These are phyloP conservation scores for Sesia apiformis DNA, from an alignment of 2,888 invertebrate genomes.

Conservation along the genomic window DNA sequence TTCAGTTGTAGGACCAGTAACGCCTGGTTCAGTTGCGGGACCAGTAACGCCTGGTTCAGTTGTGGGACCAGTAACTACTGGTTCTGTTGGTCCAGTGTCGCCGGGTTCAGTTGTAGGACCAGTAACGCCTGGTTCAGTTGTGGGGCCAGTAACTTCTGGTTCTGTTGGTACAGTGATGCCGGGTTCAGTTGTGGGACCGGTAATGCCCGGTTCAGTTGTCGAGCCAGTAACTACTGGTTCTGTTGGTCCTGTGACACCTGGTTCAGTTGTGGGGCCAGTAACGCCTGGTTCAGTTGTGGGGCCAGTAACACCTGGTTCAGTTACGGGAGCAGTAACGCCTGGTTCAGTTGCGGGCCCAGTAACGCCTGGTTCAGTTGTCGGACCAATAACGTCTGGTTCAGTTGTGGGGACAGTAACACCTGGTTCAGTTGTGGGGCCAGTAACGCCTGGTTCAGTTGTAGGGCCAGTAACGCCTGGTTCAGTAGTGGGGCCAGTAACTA, in stretches of 20 bases:
- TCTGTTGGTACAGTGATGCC: background rate
- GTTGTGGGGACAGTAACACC: background rate
- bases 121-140: background rate
- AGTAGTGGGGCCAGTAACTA: too few species aligned
- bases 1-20: background rate
- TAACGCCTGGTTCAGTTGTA: constrained; percentile 4
- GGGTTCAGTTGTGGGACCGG: background rate
- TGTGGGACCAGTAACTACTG: background rate
- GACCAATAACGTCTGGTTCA: constrained; percentile 2
- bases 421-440: background rate
- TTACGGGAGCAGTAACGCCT: background rate
- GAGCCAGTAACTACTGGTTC: background rate
- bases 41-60: constrained; percentile 3
- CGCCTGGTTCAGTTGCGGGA: background rate
- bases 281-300: constrained; percentile 3
- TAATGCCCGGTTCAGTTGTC: background rate
- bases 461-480: background rate
- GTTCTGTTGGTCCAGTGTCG: background rate
- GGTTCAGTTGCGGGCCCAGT: background rate
- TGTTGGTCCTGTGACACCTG: background rate
- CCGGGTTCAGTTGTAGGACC: background rate
- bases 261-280: background rate
- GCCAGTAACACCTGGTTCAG: background rate
- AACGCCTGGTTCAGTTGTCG: background rate
- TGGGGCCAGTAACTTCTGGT: background rate